These are phyloP conservation scores for Zele albiditarsus DNA, from an alignment of 2,888 invertebrate species.

Conservation along the genomic window DNA sequence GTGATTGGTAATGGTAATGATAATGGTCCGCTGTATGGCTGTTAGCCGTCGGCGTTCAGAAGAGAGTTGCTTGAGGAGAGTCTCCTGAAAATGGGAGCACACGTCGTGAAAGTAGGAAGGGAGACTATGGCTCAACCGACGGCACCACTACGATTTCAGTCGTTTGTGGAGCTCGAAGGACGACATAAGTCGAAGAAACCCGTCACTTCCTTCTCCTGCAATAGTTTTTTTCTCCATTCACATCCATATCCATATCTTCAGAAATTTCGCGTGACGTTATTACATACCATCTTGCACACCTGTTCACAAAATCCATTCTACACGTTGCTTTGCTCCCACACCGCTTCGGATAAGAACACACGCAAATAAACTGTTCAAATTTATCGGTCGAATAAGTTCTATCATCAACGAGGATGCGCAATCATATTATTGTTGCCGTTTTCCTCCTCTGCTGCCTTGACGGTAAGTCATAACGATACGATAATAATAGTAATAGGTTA, in stretches of 20 bases:
- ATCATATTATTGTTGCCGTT: slow-evolving; percentile 62
- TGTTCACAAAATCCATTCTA: slow-evolving; percentile 25
- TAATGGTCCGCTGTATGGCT: slow-evolving; percentile 50
- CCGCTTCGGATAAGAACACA: slow-evolving; percentile 33
- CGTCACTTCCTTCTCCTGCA: slow-evolving; percentile 59
- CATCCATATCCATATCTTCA: slow-evolving; percentile 48
- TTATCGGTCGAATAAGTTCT: neutral
- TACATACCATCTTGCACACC: slow-evolving; percentile 44
- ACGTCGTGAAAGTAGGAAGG: slow-evolving; percentile 68
- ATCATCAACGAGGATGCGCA: slow-evolving; percentile 60
- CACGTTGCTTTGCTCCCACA: slow-evolving; percentile 29
- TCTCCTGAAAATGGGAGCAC: slow-evolving; percentile 70
- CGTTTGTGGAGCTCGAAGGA: slow-evolving; percentile 73
- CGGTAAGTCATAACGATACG: slow-evolving; percentile 55
- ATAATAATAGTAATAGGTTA: neutral
- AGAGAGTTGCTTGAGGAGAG: slow-evolving; percentile 23
- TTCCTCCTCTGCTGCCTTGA: slow-evolving; percentile 66
- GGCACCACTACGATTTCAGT: slow-evolving; percentile 69
- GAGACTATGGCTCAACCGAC: slow-evolving; percentile 69
- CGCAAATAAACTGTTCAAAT: neutral
- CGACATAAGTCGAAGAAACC: slow-evolving; percentile 71
- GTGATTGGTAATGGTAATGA: slow-evolving; percentile 65
- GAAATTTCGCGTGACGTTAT: slow-evolving; percentile 6
- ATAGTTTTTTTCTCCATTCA: slow-evolving; percentile 51
- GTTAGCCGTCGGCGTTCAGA: slow-evolving; percentile 56